Evolutionary conservation across 2,113 vertebrate species (phyloP).

Genomic region (Boleophthalmus pectinirostris): DNA sequence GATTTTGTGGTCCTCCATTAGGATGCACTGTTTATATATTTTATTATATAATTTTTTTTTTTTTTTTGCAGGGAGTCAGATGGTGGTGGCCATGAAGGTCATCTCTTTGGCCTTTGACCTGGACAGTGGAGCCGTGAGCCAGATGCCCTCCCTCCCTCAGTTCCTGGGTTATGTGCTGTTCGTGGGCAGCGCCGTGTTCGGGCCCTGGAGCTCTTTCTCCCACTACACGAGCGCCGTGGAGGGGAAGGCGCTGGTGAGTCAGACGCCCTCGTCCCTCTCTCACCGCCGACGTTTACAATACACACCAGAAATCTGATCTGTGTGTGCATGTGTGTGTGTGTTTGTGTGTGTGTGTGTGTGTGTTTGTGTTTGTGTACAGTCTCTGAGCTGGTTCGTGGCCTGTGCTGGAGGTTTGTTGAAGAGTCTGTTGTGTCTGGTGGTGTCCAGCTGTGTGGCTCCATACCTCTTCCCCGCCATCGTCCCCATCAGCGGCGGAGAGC

Average conservation of each 20-base stretch:
- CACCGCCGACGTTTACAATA: too few relatives aligned
- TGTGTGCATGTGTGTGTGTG: too few relatives aligned
- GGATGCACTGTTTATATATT: too few relatives aligned
- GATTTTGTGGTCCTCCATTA: too few relatives aligned
- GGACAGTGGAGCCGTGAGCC: conserved; percentile 79
- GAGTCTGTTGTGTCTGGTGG: conserved; percentile 83
- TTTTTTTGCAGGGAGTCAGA: conserved; percentile 86
- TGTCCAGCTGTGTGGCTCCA: conserved; percentile 87
- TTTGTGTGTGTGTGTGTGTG: too few relatives aligned
- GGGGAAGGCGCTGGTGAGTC: conserved; percentile 80
- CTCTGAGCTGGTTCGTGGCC: conserved; percentile 78
- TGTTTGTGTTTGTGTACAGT: conserved; percentile 66
- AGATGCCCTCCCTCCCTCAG: conserved; percentile 83
- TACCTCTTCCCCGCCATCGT: conserved; percentile 90
- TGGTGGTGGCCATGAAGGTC: conserved; percentile 94
- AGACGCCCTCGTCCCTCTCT: neutral
- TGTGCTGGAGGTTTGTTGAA: conserved; percentile 78
- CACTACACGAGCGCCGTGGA: conserved; percentile 82
- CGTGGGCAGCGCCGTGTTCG: conserved; percentile 88
- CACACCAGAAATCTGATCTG: too few relatives aligned
- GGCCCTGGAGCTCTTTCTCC: conserved; percentile 89
- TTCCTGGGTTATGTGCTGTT: conserved; percentile 92
- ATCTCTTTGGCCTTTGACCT: conserved; percentile 91
- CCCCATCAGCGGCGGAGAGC: conserved; percentile 79
- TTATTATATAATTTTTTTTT: too few relatives aligned